Percentiles rank a stretch among this genome's conserved stretches.
Evolutionary conservation across 2,113 vertebrate genomes (phyloP).

Genomic region (Condylura cristata): DNA sequence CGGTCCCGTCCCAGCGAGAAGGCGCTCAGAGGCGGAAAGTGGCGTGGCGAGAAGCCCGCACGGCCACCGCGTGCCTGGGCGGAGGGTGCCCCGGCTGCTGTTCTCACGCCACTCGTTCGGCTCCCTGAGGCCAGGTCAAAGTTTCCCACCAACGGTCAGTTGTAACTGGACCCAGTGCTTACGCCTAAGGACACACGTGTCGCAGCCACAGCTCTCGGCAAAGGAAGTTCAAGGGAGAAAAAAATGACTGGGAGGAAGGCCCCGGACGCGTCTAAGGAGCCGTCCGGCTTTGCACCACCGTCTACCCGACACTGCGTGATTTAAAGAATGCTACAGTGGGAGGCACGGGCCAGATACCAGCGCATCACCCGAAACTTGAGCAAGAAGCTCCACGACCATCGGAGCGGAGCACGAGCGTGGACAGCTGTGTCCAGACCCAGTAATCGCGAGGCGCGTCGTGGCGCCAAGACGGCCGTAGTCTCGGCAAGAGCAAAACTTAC

Average conservation of each 20-base stretch:
- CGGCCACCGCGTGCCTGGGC: no score
- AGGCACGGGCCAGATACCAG: not conserved
- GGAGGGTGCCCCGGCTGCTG: no score
- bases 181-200: constrained; percentile 1
- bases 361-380: not conserved
- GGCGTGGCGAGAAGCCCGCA: no score
- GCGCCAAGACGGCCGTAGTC: not conserved
- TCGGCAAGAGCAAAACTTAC: constrained; percentile 83
- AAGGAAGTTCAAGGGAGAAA: constrained; percentile 8
- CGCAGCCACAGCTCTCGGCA: not conserved
- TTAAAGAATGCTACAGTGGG: not conserved
- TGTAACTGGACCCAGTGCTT: constrained; percentile 38
- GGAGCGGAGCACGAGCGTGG: not conserved
- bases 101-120: no score
- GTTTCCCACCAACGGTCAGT: constrained; percentile 15
- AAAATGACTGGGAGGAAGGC: not conserved
- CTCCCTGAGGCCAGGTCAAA: not conserved
- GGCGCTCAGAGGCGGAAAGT: not conserved
- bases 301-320: not conserved
- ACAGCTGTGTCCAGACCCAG: not conserved
- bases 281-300: not conserved
- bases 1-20: not conserved
- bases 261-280: not conserved
- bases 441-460: not conserved
- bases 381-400: not conserved